phyloP scores from a whole-genome alignment of 2,888 invertebrate species.

The Eulithis prunata region DNA sequence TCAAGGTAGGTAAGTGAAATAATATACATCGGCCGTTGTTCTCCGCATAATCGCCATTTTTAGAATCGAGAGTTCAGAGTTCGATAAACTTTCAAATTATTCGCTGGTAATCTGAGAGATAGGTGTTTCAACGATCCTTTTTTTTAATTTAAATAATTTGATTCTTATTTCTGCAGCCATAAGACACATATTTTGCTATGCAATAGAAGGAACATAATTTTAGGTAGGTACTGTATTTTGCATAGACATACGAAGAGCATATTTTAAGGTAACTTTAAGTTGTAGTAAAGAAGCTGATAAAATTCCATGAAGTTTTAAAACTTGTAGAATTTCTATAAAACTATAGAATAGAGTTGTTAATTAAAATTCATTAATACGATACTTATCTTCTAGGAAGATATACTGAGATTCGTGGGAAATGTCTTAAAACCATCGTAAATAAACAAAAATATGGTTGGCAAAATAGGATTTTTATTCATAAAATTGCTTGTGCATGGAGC shows the following conservation, averaged over 20 bases:
- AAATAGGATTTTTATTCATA: too few species aligned
- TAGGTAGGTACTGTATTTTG: neutral
- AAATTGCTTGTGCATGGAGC: too few species aligned
- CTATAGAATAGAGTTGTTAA: slow-evolving; percentile 10
- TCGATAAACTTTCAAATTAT: slow-evolving; percentile 38
- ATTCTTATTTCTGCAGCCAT: neutral
- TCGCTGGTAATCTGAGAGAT: slow-evolving; percentile 21
- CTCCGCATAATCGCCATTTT: slow-evolving; percentile 30
- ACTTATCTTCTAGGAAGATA: slow-evolving; percentile 10
- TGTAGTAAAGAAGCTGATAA: slow-evolving; percentile 8
- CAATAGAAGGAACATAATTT: neutral
- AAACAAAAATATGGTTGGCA: too few species aligned
- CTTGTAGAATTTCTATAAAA: slow-evolving; percentile 10
- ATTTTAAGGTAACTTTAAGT: slow-evolving; percentile 6
- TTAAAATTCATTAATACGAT: slow-evolving; percentile 21
- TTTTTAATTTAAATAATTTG: slow-evolving; percentile 17
- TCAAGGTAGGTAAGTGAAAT: slow-evolving; percentile 22
- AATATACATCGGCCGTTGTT: slow-evolving; percentile 33
- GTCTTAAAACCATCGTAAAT: neutral
- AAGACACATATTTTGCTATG: neutral
- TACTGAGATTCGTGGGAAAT: slow-evolving; percentile 13
- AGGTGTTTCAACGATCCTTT: slow-evolving; percentile 9
- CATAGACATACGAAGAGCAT: neutral
- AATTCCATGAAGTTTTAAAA: slow-evolving; percentile 5
- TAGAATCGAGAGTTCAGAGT: slow-evolving; percentile 38